A percentile compares a stretch with the other conserved stretches of the same genome.
Evolutionary conservation across 2,888 invertebrate species (phyloP).

Genomic region (Stenolophus ochropezus): DNA sequence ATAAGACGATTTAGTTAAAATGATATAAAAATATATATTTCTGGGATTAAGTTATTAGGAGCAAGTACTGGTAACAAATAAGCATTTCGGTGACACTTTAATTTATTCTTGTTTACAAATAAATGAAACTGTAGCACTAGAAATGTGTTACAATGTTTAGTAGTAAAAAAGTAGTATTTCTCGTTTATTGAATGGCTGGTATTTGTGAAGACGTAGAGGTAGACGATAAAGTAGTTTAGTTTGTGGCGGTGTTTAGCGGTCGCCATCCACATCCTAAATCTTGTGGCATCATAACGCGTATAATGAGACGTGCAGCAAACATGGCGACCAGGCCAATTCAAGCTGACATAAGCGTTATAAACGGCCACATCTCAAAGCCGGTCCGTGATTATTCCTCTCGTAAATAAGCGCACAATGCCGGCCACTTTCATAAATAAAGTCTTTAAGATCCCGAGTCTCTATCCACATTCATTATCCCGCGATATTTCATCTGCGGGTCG

Average conservation of each 20-base stretch:
- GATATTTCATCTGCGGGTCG: slow-evolving; percentile 43
- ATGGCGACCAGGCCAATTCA: slow-evolving; percentile 48
- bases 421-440: slow-evolving; percentile 58
- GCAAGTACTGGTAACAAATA: too few relatives aligned
- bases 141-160: neutral
- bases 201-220: neutral
- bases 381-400: slow-evolving; percentile 54
- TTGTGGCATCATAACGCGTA: slow-evolving; percentile 40
- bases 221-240: neutral
- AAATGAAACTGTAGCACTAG: neutral
- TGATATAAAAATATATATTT: too few relatives aligned
- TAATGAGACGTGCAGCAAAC: slow-evolving; percentile 56
- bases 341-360: slow-evolving; percentile 59
- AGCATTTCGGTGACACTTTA: neutral
- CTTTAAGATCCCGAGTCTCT: slow-evolving; percentile 55
- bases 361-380: slow-evolving; percentile 58
- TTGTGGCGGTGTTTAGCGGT: neutral
- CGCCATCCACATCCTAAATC: slow-evolving; percentile 1
- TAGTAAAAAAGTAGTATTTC: neutral
- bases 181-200: too few relatives aligned
- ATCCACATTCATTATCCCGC: slow-evolving; percentile 55
- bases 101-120: neutral
- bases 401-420: slow-evolving; percentile 57
- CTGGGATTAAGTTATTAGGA: too few relatives aligned
- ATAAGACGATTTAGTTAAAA: too few relatives aligned